Evolutionary conservation across 2,888 invertebrate species (phyloP), one percentile per base, ranked within the genome.

Genomic region (Alcis repandata): DNA sequence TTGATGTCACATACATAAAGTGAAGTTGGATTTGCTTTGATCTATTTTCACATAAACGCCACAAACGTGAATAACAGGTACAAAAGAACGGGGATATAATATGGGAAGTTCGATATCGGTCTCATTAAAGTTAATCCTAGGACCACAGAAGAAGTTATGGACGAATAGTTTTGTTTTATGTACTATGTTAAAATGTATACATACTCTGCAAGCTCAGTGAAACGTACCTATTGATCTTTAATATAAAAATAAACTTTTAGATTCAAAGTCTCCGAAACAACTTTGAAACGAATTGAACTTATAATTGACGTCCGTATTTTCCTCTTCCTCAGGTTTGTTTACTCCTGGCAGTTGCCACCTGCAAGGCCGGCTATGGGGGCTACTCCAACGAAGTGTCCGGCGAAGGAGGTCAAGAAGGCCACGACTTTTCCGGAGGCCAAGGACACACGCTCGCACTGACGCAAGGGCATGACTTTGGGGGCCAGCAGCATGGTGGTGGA

Each of bases 291-390:
- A 43, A 19, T 43, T 17, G 41, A 17, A 41, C 11, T 43, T n/a
- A 11, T 38, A 43, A 10, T 10, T 19, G 4, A 43, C 17, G n/a
- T 41, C 10, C 10, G 11, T 43, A 0, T 51, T 33, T 66, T 66
- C 56, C 57, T 72, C 83, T 58, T 74, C 87, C 85, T 0, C 85
- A 93, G 93, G 83, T 92, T 69, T 91, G 88, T 87, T 79, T 92
- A 77, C 77, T 93, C 73, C 79, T 92, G 85, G 91, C 88, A 80
- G 88, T 89, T 77, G 92, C 91, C 80, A 80, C 84, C 68, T 88
- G 91, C 87, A 86, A 85, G 79, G 93, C 92, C 73, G 88, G 91
- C 54, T 80, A 82, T 64, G 77, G 78, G 32, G 80, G 81, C 38
- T 84, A 80, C 69, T 79, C 85, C 65, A 80, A 84, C 68, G 83